These are phyloP conservation scores for Eupeodes corollae DNA, from an alignment of 1,140 invertebrate species.

Conservation along the genomic window DNA sequence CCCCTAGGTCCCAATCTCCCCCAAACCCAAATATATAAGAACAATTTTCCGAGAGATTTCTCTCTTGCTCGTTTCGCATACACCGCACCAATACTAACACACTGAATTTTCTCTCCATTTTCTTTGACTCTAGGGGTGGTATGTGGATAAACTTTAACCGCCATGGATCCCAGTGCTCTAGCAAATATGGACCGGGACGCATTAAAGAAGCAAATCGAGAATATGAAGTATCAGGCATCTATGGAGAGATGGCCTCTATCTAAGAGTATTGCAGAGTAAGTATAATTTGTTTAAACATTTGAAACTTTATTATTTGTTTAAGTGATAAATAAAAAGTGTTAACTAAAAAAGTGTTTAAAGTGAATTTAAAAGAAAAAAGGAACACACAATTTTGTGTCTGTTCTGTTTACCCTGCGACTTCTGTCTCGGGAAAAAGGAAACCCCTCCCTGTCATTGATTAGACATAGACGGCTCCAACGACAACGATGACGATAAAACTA, in stretches of 20 bases:
- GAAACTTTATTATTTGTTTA: constrained; percentile 2
- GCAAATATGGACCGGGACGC: constrained; percentile 93
- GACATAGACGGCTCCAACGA: too few species aligned
- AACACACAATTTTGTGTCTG: too few species aligned
- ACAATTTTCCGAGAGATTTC: too few species aligned
- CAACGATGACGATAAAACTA: too few species aligned
- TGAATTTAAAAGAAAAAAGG: not conserved
- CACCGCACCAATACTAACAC: too few species aligned
- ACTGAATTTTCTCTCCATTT: too few species aligned
- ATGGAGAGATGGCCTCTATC: constrained; percentile 92
- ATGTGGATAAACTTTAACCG: constrained; percentile 40
- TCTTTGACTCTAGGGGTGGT: constrained; percentile 27
- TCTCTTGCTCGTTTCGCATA: too few species aligned
- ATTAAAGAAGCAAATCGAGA: constrained; percentile 92
- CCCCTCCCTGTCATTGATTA: too few species aligned
- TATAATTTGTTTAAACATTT: constrained; percentile 34
- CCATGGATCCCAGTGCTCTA: constrained; percentile 81
- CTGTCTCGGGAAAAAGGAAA: too few species aligned
- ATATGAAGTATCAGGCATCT: constrained; percentile 90
- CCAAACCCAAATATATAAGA: too few species aligned
- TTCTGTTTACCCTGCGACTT: too few species aligned
- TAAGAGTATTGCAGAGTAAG: constrained; percentile 90
- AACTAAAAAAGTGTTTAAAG: not conserved
- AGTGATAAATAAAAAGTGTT: constrained; percentile 1
- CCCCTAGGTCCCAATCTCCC: too few species aligned